Conservation (phyloP, 1,140 invertebrate species). For the Sitobion miscanthi region DNA sequence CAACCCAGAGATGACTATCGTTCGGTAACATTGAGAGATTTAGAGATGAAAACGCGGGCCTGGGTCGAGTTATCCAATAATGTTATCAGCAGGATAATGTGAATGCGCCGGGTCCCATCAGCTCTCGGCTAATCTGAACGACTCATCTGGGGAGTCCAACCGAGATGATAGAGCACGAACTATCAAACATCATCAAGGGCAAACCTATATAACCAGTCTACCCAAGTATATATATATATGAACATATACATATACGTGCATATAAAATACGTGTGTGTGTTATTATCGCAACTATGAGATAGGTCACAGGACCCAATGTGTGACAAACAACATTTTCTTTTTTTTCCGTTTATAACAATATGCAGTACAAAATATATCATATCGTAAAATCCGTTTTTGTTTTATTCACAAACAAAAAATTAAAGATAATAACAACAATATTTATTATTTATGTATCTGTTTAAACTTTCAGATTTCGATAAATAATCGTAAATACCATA, state of each 20-base stretch:
- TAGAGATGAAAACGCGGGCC: constrained; percentile 46
- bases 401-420: constrained; percentile 20
- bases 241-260: neutral
- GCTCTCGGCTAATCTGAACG: constrained; percentile 48
- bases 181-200: constrained; percentile 57
- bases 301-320: constrained; percentile 39
- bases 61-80: constrained; percentile 49
- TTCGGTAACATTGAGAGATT: constrained; percentile 54
- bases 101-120: constrained; percentile 49
- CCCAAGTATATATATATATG: neutral
- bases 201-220: constrained; percentile 55
- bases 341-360: constrained; percentile 18
- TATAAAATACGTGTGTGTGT: constrained; percentile 28
- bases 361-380: constrained; percentile 25
- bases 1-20: constrained; percentile 50
- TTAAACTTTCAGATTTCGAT: constrained; percentile 6
- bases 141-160: constrained; percentile 55
- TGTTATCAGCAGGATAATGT: constrained; percentile 56
- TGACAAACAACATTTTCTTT: constrained; percentile 38
- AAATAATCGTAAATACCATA: neutral
- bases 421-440: constrained; percentile 19
- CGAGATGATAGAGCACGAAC: constrained; percentile 56
- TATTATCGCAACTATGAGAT: constrained; percentile 50
- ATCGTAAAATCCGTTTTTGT: constrained; percentile 30
- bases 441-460: neutral